Conservation (phyloP, 2,113 vertebrate species). For the Grammomys dolichurus region DNA sequence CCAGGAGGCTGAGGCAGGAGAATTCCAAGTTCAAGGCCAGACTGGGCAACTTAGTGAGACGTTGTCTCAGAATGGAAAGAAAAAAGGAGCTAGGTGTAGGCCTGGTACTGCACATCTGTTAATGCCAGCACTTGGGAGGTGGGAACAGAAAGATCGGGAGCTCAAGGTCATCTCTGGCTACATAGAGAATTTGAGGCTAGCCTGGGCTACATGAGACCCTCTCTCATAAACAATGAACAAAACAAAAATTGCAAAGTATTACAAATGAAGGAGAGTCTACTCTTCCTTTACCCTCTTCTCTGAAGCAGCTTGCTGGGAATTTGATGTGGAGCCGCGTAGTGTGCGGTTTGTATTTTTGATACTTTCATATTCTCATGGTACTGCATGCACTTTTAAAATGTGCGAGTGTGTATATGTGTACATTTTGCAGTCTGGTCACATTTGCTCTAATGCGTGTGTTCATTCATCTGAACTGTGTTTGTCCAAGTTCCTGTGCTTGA, state of each 20-base stretch:
- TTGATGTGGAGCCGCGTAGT: neutral
- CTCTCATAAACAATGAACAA: neutral
- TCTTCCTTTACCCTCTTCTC: neutral
- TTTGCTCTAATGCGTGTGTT: neutral
- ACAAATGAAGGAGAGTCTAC: neutral
- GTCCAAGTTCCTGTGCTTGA: neutral
- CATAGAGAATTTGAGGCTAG: neutral
- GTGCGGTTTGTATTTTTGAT: neutral
- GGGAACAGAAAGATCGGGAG: neutral
- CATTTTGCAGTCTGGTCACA: neutral
- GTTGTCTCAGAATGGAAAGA: neutral
- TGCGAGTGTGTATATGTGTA: neutral
- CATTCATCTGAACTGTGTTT: neutral
- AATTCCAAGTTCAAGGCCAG: neutral
- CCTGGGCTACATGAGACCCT: neutral
- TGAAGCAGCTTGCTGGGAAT: neutral
- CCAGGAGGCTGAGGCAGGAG: neutral
- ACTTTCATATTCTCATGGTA: neutral
- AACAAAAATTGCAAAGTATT: neutral
- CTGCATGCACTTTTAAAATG: neutral
- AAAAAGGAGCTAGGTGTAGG: neutral
- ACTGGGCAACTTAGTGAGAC: neutral
- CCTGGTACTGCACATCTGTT: neutral
- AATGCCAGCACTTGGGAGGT: neutral
- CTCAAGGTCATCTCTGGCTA: neutral